Base-by-base conservation (phyloP, 37 sponge, comb jelly and placozoan species). In the Mnemiopsis leidyi region DNA sequence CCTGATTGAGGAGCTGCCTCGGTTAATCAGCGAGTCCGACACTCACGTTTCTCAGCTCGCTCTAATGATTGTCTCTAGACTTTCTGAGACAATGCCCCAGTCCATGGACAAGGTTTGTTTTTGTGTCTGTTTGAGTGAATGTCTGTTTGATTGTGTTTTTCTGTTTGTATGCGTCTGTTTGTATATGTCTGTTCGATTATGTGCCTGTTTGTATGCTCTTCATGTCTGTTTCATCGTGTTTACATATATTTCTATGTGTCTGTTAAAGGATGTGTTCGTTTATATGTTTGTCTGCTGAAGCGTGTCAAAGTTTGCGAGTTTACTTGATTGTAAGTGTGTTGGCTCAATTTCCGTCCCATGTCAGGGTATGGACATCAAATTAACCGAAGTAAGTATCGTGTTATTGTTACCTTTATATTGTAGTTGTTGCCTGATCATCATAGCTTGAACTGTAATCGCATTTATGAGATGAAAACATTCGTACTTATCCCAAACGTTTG, bases 21-120 rank as follows among this genome's bases (percentile, higher is more conserved):
- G 88, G 0, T 88, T 98, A 69, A 98, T 98, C 39, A 95, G 93
- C 35, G 99, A 98, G 67, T 94, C 75, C 68, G 97, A 98, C 92
- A 94, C 97, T 2, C 99, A 98, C 83, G 96, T 98, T 16, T 96
- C 99, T 68, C 96, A 97, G 71, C 82, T 96, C 18, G 97, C 95
- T 68, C 95, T 96, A 68, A 94, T 94, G 25, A 93, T 96, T 39
- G 93, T 96, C 13, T 96, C 20, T 93, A 93, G 94, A 71, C 93
- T 71, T 76, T 96, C 92, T 24, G 94, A 88, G 90, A 94, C 40
- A 35, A 94, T 93, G 39, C 96, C 96, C 0, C 39, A 32, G 30
- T 93, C 83, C 38, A 94, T 95, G 26, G 69, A 36, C n/a, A 76
- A 90, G 68, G 94, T 95, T 61, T 38, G 69, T 93, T 32, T 77